These are phyloP conservation scores for Dynastes maya DNA, from an alignment of 2,888 invertebrate species.

Conservation along the genomic window DNA sequence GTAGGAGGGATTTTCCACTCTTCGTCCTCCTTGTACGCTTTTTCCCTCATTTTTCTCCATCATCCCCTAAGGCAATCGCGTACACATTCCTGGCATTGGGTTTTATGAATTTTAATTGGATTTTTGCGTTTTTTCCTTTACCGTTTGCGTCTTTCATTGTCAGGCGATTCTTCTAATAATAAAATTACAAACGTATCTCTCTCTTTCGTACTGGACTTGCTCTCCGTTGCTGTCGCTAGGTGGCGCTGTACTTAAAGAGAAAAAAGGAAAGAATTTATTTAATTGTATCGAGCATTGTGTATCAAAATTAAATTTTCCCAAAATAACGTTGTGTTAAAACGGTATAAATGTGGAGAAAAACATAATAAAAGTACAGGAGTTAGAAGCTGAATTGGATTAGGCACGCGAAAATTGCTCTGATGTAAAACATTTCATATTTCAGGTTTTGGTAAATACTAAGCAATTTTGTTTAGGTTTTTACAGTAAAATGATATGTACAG, in stretches of 20 bases:
- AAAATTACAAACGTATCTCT: conserved; percentile 28
- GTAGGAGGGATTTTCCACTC: not conserved
- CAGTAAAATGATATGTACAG: too few species aligned
- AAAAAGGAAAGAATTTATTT: conserved; percentile 33
- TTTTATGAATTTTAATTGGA: conserved; percentile 47
- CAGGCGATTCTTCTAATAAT: conserved; percentile 37
- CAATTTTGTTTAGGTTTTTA: too few species aligned
- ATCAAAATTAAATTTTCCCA: conserved; percentile 31
- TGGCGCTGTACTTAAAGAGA: not conserved
- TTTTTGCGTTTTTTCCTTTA: conserved; percentile 25
- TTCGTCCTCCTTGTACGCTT: not conserved
- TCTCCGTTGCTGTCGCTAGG: not conserved
- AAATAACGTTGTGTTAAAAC: not conserved
- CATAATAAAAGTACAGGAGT: too few species aligned
- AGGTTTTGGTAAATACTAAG: too few species aligned
- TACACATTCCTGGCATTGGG: conserved; percentile 33
- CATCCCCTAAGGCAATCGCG: conserved; percentile 21
- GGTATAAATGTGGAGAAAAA: not conserved
- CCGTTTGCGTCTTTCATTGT: conserved; percentile 39
- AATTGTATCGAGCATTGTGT: conserved; percentile 28
- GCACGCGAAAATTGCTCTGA: too few species aligned
- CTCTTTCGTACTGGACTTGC: not conserved
- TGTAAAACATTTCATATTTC: too few species aligned
- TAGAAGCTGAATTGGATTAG: too few species aligned
- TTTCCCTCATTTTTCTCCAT: not conserved